These are phyloP conservation scores for Mormyrops boulengeri DNA, from an alignment of 2,797 vertebrate species.

Conservation along the genomic window DNA sequence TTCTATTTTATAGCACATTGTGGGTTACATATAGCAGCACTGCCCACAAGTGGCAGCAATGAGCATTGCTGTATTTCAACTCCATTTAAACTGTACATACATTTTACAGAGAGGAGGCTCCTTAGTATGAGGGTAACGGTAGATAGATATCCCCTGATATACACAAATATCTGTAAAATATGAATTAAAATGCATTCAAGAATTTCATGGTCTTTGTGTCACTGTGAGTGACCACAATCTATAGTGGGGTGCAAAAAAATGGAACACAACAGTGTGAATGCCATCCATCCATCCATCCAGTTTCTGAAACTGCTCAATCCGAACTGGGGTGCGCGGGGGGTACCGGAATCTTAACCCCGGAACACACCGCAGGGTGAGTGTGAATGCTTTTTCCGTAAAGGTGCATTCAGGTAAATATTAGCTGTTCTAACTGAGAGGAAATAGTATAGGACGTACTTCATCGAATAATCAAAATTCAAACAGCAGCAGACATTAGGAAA, in stretches of 20 bases:
- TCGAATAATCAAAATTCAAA: neutral
- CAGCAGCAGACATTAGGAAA: neutral
- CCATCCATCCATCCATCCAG: no score
- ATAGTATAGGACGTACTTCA: neutral
- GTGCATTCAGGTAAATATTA: neutral
- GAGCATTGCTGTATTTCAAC: constrained; percentile 5
- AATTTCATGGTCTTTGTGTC: neutral
- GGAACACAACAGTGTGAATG: neutral
- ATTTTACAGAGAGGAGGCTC: neutral
- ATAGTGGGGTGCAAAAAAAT: neutral
- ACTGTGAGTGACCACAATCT: neutral
- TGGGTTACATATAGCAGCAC: constrained; percentile 2
- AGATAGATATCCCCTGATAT: neutral
- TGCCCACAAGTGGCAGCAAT: neutral
- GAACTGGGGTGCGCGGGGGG: no score
- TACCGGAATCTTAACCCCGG: no score
- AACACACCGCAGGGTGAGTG: neutral
- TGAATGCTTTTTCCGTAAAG: neutral
- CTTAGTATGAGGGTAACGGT: neutral
- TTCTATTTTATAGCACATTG: neutral
- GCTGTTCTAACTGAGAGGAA: neutral
- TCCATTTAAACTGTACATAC: neutral
- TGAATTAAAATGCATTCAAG: neutral
- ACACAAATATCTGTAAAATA: neutral
- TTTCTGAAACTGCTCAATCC: no score